phyloP scores from a whole-genome alignment of 2,797 vertebrate genomes.

The Psittacula derbiana region DNA sequence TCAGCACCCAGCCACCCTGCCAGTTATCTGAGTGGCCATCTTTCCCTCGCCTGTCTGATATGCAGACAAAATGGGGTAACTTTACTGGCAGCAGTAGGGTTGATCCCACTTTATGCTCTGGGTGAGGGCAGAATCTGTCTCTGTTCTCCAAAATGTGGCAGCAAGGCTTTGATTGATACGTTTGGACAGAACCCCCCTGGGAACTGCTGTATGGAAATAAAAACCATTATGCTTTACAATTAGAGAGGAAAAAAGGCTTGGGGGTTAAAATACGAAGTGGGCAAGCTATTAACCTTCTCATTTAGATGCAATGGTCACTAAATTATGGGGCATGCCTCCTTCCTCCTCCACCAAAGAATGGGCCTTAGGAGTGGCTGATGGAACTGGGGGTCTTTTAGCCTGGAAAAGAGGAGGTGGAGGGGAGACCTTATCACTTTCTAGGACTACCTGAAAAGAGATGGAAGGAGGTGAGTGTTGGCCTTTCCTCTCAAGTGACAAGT shows the following conservation, averaged over 20 bases:
- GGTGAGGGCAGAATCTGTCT: neutral
- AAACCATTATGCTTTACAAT: neutral
- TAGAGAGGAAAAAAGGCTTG: neutral
- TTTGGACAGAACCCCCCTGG: neutral
- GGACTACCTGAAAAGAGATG: neutral
- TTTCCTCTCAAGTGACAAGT: neutral
- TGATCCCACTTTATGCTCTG: neutral
- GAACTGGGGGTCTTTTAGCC: neutral
- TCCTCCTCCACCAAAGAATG: slow-evolving; percentile 22
- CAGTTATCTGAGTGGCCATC: neutral
- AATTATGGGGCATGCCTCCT: slow-evolving; percentile 27
- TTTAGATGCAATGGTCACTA: slow-evolving; percentile 51
- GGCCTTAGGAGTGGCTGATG: slow-evolving; percentile 24
- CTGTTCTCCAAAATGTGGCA: neutral
- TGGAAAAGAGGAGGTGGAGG: neutral
- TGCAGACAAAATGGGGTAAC: neutral
- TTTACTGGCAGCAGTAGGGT: neutral
- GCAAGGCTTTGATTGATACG: slow-evolving; percentile 11
- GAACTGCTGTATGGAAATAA: neutral
- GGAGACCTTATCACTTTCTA: neutral
- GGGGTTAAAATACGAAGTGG: slow-evolving; percentile 45
- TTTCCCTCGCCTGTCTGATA: neutral
- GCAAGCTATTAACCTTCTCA: slow-evolving; percentile 56
- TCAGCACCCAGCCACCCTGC: neutral
- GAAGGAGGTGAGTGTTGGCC: neutral